phyloP scores from a whole-genome alignment of 37 sponge, comb jelly and placozoan species.

The Halichondria panicea region DNA sequence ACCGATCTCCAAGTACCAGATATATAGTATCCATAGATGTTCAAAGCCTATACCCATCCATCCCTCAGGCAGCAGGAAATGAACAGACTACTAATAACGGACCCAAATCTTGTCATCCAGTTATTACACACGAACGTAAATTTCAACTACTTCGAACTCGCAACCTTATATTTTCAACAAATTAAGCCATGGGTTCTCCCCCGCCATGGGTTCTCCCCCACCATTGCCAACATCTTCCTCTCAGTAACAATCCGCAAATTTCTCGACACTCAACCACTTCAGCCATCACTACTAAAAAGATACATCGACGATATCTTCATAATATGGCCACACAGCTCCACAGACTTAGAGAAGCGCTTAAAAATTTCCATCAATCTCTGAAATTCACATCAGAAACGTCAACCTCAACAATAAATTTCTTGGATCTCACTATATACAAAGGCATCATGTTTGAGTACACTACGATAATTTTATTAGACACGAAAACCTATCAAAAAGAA shows the following conservation, averaged over 20 bases:
- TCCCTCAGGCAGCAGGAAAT: constrained; percentile 18
- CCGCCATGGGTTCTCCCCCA: constrained; percentile 15
- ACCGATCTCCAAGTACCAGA: no score
- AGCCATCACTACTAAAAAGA: constrained; percentile 15
- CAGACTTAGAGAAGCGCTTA: neutral
- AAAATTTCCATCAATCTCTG: constrained; percentile 5
- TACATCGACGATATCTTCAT: constrained; percentile 56
- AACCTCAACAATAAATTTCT: neutral
- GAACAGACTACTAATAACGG: neutral
- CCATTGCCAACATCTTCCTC: constrained; percentile 25
- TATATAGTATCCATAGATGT: constrained; percentile 28
- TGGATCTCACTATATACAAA: constrained; percentile 25
- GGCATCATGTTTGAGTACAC: neutral
- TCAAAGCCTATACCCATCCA: constrained; percentile 22
- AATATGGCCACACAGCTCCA: constrained; percentile 10
- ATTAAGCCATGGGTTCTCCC: constrained; percentile 26
- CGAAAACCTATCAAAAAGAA: constrained; percentile 8
- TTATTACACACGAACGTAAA: constrained; percentile 15
- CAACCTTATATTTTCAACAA: constrained; percentile 1
- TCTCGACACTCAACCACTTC: neutral
- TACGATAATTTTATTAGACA: neutral
- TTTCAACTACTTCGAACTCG: constrained; percentile 18
- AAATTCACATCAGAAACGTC: constrained; percentile 11
- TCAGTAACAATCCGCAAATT: neutral
- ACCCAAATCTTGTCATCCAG: constrained; percentile 17